phyloP scores from a whole-genome alignment of 2,888 invertebrate genomes.

The Disparrhopalites patrizii region DNA sequence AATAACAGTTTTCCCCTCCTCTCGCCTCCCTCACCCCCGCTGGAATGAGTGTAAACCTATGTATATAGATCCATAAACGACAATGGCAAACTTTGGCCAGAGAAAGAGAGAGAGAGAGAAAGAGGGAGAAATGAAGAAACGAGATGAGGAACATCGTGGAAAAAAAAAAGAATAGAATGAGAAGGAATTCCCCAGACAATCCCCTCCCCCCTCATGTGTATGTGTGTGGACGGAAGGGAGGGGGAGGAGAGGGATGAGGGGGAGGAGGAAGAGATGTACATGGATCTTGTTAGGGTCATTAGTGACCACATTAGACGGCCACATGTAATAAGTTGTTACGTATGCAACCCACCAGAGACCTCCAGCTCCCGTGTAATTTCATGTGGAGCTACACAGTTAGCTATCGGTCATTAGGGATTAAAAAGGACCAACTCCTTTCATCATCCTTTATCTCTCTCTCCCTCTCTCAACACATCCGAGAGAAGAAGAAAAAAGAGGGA shows the following conservation, averaged over 20 bases:
- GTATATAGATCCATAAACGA: too few relatives aligned
- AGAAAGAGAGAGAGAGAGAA: not conserved
- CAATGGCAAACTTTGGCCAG: constrained; percentile 14
- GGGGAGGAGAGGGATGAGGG: not conserved
- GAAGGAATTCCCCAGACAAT: too few relatives aligned
- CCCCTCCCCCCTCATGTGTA: too few relatives aligned
- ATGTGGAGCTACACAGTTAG: constrained; percentile 27
- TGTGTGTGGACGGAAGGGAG: not conserved
- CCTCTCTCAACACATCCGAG: not conserved
- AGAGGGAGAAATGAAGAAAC: not conserved
- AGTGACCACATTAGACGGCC: constrained; percentile 47
- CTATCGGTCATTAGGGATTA: constrained; percentile 44
- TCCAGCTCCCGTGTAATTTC: constrained; percentile 29
- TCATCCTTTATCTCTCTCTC: constrained; percentile 19
- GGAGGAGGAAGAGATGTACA: constrained; percentile 7
- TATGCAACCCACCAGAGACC: constrained; percentile 47
- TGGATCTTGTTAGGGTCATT: constrained; percentile 48
- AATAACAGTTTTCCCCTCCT: too few relatives aligned
- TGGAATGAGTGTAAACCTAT: too few relatives aligned
- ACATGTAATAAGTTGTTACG: constrained; percentile 46
- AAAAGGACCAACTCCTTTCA: constrained; percentile 27
- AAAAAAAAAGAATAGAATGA: not conserved
- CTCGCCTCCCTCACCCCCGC: too few relatives aligned
- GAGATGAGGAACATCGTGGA: not conserved
- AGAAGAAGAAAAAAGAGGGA: not conserved